A percentile compares a stretch with the other conserved stretches of the same genome.
Conservation (phyloP, 2,113 vertebrate species). For the Bujurquina vittata region DNA sequence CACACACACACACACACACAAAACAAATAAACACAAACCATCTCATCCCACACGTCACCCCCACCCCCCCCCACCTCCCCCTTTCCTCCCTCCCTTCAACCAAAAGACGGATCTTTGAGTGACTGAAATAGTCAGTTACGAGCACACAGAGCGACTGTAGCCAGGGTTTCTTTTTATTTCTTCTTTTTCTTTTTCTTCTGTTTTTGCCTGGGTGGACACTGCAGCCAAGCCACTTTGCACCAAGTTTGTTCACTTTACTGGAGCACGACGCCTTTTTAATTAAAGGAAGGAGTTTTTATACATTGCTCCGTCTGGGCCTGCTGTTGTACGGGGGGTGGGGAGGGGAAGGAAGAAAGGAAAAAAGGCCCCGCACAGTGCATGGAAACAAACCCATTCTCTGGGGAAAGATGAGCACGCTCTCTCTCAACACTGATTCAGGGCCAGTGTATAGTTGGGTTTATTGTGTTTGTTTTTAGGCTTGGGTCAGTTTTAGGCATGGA, state of each 20-base stretch:
- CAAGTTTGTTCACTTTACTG: slow-evolving; percentile 60
- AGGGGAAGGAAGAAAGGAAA: too few species aligned
- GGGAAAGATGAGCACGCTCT: slow-evolving; percentile 27
- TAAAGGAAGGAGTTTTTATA: slow-evolving; percentile 24
- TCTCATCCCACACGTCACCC: slow-evolving; percentile 36
- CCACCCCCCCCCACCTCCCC: background rate
- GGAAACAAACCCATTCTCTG: slow-evolving; percentile 31
- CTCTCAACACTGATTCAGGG: slow-evolving; percentile 57
- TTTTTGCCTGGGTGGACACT: background rate
- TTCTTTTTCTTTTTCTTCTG: slow-evolving; percentile 17
- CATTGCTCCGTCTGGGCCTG: slow-evolving; percentile 55
- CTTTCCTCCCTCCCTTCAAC: background rate
- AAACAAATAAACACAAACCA: slow-evolving; percentile 26
- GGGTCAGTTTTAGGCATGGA: slow-evolving; percentile 28
- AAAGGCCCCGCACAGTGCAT: slow-evolving; percentile 30
- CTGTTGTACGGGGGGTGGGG: slow-evolving; percentile 27
- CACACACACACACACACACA: background rate
- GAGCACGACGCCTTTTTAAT: slow-evolving; percentile 39
- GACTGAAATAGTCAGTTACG: slow-evolving; percentile 37
- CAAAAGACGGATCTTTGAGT: slow-evolving; percentile 35
- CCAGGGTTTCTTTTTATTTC: background rate
- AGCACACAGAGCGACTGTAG: slow-evolving; percentile 34
- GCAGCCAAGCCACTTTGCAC: slow-evolving; percentile 47
- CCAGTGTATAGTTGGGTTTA: slow-evolving; percentile 38
- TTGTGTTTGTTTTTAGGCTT: slow-evolving; percentile 13